Conservation (phyloP, 2,797 vertebrate species). For the Phrynocephalus guinanensis region DNA sequence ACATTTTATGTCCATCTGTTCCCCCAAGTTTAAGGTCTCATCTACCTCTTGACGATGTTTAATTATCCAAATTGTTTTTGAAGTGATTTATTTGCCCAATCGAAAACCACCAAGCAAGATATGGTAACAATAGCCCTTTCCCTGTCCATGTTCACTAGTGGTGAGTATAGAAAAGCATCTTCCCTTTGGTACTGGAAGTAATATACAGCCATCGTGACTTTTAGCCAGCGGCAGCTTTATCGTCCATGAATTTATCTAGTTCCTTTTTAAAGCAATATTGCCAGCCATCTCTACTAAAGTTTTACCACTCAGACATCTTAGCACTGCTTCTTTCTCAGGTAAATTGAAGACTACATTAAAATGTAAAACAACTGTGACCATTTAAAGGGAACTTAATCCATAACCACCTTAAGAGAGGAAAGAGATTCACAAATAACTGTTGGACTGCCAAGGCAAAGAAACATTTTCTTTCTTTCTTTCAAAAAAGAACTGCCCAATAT, state of each 20-base stretch:
- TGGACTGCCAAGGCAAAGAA: neutral
- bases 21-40: neutral
- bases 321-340: neutral
- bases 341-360: neutral
- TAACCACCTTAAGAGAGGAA: neutral
- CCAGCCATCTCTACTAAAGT: neutral
- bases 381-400: conserved; percentile 5
- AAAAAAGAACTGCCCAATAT: neutral
- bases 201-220: too few species aligned
- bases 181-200: too few species aligned
- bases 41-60: neutral
- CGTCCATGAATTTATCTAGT: too few species aligned
- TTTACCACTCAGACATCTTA: neutral
- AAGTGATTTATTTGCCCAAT: too few species aligned
- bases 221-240: too few species aligned
- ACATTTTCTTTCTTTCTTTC: neutral
- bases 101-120: too few species aligned
- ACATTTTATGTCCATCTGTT: neutral
- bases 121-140: too few species aligned
- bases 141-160: too few species aligned
- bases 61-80: too few species aligned
- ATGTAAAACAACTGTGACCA: neutral
- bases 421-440: neutral
- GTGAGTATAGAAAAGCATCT: too few species aligned
- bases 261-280: neutral